Base-by-base conservation (phyloP, 2,888 invertebrate species). In the Lithophane leautieri region DNA sequence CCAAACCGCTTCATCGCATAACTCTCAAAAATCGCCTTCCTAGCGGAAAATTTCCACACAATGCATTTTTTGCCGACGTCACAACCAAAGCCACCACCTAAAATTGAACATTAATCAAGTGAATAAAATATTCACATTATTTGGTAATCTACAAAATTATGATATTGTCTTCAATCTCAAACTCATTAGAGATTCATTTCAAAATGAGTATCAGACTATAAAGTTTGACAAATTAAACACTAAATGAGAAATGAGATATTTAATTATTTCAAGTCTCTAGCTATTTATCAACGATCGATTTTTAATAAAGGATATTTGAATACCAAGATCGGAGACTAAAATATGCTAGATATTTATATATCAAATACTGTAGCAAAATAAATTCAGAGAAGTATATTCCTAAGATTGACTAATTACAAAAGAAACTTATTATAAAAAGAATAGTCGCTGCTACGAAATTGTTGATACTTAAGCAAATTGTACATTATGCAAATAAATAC, bases 211-310 rank as follows among this genome's bases (percentile, higher is more conserved):
- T 88, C 70, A 74, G 85, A 79, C 80, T 82, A 90, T 91, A 91
- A 89, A 87, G 78, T 85, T 88, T 89, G 87, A 90, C 88, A 91
- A 90, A 91, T 91, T 90, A 90, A 91, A 90, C 89, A 90, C 86
- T 84, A 61, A 82, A 82, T 88, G 79, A 79, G 74, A 86, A 85
- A 84, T 79, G 82, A 78, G 79, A 78, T 88, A 88, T 88, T 84
- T 81, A 84, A 88, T 88, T 90, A 84, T 86, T 89, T 76, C 80
- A 84, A 78, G 78, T 81, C 70, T 76, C 75, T 73, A 83, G 83
- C 87, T 88, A 90, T 91, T 90, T 89, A 88, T 90, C 89, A 89
- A 86, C 85, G 78, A 78, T 76, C 25, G 73, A 72, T 73, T 73
- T 70, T 68, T 67, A 76, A 79, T 79, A 72, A 52, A 76, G 58